These are phyloP conservation scores for Andrena minutula DNA, from an alignment of 2,888 invertebrate species.

Conservation along the genomic window DNA sequence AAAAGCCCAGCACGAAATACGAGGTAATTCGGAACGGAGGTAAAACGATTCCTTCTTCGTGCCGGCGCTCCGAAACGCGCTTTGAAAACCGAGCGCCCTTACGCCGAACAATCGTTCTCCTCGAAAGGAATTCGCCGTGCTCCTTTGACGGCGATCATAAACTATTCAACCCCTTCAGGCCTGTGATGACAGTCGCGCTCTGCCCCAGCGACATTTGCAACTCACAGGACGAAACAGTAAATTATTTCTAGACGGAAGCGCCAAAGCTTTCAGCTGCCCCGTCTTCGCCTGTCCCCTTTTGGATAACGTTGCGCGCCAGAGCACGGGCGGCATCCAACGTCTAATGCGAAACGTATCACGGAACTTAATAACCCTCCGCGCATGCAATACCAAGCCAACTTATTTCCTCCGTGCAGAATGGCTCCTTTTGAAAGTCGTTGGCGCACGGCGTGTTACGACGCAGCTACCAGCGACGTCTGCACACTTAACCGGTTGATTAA, in stretches of 20 bases:
- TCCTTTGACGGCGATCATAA: conserved; percentile 55
- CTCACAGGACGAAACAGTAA: conserved; percentile 67
- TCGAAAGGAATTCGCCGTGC: conserved; percentile 24
- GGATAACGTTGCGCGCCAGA: neutral
- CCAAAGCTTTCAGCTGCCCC: conserved; percentile 60
- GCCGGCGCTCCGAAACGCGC: neutral
- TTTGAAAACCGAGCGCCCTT: conserved; percentile 24
- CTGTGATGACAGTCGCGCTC: conserved; percentile 42
- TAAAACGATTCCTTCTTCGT: conserved; percentile 26
- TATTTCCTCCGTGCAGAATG: neutral
- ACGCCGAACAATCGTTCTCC: conserved; percentile 11
- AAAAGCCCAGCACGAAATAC: neutral
- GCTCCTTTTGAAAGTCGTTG: neutral
- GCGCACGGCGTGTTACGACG: neutral
- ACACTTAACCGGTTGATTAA: conserved; percentile 15
- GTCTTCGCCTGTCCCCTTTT: conserved; percentile 13
- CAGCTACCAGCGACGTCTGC: conserved; percentile 3
- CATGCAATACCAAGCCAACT: neutral
- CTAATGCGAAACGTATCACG: conserved; percentile 10
- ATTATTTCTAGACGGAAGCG: conserved; percentile 64
- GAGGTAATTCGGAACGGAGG: neutral
- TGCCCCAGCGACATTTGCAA: conserved; percentile 60
- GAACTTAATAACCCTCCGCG: neutral
- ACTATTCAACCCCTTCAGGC: conserved; percentile 47
- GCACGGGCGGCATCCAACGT: neutral